phyloP scores from a whole-genome alignment of 1,140 invertebrate species.

The Brachystomella parvula region DNA sequence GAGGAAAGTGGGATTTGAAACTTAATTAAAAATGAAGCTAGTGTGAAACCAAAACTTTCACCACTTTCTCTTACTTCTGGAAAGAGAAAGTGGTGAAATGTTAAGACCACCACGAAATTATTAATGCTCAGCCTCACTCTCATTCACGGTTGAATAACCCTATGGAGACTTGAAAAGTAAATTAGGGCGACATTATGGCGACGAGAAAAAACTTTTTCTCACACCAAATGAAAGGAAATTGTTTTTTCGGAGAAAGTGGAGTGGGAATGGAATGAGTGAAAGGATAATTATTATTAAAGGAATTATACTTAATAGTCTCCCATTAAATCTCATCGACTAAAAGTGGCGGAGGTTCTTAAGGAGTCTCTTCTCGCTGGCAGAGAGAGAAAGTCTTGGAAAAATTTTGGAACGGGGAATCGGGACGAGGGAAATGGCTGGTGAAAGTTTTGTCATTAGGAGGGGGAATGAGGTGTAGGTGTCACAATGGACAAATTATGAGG shows the following conservation, averaged over 20 bases:
- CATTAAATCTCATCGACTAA: not conserved
- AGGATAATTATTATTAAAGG: conserved; percentile 3
- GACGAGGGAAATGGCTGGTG: not conserved
- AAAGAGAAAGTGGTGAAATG: too few relatives aligned
- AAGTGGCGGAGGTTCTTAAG: not conserved
- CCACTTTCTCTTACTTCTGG: not conserved
- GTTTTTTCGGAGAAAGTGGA: not conserved
- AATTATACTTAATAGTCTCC: not conserved
- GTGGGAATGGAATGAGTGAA: not conserved
- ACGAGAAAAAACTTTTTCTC: too few relatives aligned
- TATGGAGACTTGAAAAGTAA: too few relatives aligned
- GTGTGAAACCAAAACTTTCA: not conserved
- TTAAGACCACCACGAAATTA: too few relatives aligned
- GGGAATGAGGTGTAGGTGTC: not conserved
- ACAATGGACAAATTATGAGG: conserved; percentile 4
- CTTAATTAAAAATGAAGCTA: not conserved
- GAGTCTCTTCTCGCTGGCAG: not conserved
- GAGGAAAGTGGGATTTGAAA: too few relatives aligned
- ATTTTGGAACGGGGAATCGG: not conserved
- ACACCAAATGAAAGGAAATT: conserved; percentile 4
- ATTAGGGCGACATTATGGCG: not conserved
- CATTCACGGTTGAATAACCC: too few relatives aligned
- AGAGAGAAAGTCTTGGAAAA: not conserved
- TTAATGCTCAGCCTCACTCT: too few relatives aligned
- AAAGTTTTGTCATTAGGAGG: conserved; percentile 7